phyloP scores from a whole-genome alignment of 2,888 invertebrate genomes.

The Caenorhabditis imperialis region DNA sequence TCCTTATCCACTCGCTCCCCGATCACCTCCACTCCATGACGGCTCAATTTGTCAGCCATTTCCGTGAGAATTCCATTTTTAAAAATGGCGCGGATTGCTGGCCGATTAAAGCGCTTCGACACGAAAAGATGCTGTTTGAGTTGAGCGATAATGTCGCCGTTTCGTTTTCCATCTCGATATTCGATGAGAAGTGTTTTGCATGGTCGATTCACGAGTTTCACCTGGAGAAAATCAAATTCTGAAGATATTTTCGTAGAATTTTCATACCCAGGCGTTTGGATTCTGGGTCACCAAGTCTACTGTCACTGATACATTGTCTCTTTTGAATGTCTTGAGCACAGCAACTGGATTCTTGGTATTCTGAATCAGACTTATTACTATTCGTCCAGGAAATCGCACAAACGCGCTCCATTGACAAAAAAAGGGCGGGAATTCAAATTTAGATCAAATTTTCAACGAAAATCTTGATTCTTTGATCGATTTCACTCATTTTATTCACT shows the following conservation, averaged over 20 bases:
- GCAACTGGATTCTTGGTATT: slow-evolving; percentile 32
- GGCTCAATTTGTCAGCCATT: slow-evolving; percentile 58
- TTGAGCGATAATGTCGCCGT: slow-evolving; percentile 25
- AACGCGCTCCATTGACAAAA: too few relatives aligned
- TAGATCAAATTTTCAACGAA: too few relatives aligned
- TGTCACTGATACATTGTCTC: slow-evolving; percentile 24
- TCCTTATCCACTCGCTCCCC: slow-evolving; percentile 52
- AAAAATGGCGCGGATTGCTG: slow-evolving; percentile 56
- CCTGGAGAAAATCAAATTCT: slow-evolving; percentile 14
- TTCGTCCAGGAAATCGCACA: neutral
- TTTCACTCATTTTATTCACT: too few relatives aligned
- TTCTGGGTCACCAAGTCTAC: slow-evolving; percentile 63
- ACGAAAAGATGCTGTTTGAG: slow-evolving; percentile 36
- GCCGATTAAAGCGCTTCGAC: slow-evolving; percentile 42
- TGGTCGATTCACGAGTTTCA: slow-evolving; percentile 31
- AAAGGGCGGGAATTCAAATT: too few relatives aligned
- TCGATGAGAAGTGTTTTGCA: slow-evolving; percentile 32
- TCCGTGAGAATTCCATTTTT: slow-evolving; percentile 59
- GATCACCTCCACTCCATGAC: slow-evolving; percentile 55
- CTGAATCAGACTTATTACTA: slow-evolving; percentile 1
- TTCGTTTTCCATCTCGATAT: slow-evolving; percentile 31
- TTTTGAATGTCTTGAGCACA: slow-evolving; percentile 52
- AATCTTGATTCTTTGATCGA: too few relatives aligned
- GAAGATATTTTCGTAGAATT: neutral
- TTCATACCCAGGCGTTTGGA: slow-evolving; percentile 55